Percentiles rank a stretch among this genome's conserved stretches.
Evolutionary conservation across 2,888 invertebrate species (phyloP).

Genomic region (Dicycla oo): DNA sequence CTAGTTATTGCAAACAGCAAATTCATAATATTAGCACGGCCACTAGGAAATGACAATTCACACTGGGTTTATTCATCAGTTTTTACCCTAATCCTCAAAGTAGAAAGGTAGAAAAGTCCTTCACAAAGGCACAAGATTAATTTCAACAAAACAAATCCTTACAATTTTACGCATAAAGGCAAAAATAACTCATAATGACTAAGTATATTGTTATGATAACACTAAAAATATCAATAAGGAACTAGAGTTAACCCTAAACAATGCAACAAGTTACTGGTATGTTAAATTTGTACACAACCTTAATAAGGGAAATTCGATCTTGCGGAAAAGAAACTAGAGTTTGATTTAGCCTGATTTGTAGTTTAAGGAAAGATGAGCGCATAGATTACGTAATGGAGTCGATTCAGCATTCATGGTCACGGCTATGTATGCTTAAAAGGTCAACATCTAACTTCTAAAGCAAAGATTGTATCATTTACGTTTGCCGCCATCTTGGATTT

Average conservation of each 20-base stretch:
- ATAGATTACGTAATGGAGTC: constrained; percentile 85
- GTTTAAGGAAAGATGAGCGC: constrained; percentile 80
- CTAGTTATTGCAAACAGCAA: background rate
- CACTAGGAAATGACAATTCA: background rate
- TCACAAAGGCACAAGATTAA: background rate
- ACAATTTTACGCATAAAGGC: background rate
- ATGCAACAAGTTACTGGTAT: constrained; percentile 75
- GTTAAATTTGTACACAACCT: constrained; percentile 65
- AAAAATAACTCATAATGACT: constrained; percentile 29
- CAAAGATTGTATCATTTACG: constrained; percentile 70
- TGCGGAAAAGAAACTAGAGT: constrained; percentile 32
- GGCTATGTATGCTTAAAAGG: constrained; percentile 81
- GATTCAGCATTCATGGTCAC: constrained; percentile 87
- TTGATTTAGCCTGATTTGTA: constrained; percentile 31
- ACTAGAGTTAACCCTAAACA: constrained; percentile 73
- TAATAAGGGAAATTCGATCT: constrained; percentile 43
- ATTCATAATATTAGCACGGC: too few relatives aligned
- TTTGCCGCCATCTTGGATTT: constrained; percentile 53
- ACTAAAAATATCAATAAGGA: constrained; percentile 74
- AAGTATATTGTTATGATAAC: constrained; percentile 63
- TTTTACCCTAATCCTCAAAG: background rate
- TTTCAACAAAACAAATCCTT: constrained; percentile 13
- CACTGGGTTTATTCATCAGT: background rate
- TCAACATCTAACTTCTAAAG: constrained; percentile 77
- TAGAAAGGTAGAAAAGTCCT: too few relatives aligned